Base-by-base conservation (phyloP, 2,888 invertebrate genomes). In the Tenthredo notha region DNA sequence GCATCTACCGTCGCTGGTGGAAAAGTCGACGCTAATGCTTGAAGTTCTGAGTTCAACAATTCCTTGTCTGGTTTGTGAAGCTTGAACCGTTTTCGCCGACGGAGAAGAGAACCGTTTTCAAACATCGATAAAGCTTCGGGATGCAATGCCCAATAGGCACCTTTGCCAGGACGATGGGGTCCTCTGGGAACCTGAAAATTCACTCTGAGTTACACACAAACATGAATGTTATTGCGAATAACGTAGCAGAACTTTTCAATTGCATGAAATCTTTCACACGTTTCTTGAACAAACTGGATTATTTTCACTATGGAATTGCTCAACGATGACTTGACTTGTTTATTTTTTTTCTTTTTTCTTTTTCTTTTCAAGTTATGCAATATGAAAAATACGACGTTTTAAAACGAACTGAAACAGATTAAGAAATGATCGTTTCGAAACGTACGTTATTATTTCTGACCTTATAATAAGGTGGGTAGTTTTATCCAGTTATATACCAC, bases 101-200 rank as follows among this genome's bases (percentile, higher is more conserved):
- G 94, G 50, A 98, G 94, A 86, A 97, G 95, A 83, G 97, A 97
- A 33, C 98, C 98, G 93, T 98, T 98, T 92, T 98, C 97, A 93
- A 97, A 97, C 97, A 97, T 97, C 91, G 97, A 96, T 86, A 97
- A 95, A 47, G 97, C 97, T 77, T 96, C 96, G 12, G 97, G 97
- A 91, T 97, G 97, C 72, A 97, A 94, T 0, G 97, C 97, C 97
- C 97, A 97, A 92, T 97, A 97, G 61, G 97, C 97, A n/a, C 97
- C 97, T 94, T 97, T 97, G 65, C 97, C 97, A 0, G 97, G 97
- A 65, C 97, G 94, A 93, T 96, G 97, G 0, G 97, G 97, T 85
- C 96, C 94, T 50, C 97, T 94, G 40, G 97, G 98, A 86, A 98
- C 97, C 94, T 93, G 90, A 1, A 91, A 92, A 72, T 72, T 72